Percentiles rank a stretch among this genome's conserved stretches.
Conservation (phyloP, 1,140 invertebrate species). For the Gryllus bimaculatus region DNA sequence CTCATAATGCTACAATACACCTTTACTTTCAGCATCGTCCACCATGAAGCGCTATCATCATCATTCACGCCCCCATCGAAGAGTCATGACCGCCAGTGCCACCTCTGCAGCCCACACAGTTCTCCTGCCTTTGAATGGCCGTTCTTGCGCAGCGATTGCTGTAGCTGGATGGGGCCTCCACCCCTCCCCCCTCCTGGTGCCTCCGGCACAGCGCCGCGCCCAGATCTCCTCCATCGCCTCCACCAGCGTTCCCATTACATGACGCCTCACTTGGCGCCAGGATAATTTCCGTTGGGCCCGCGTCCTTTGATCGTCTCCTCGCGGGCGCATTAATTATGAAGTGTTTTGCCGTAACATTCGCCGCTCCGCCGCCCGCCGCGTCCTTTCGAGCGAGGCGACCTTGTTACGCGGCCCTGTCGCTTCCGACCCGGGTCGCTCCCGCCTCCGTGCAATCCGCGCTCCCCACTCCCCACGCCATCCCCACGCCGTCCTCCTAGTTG, state of each 20-base stretch:
- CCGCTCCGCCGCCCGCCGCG: no score
- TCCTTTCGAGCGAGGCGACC: no score
- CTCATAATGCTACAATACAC: no score
- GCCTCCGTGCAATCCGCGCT: background rate
- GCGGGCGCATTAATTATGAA: background rate
- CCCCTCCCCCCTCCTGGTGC: no score
- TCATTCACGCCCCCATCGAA: no score
- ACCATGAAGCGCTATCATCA: no score
- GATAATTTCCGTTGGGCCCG: background rate
- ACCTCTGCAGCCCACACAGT: no score
- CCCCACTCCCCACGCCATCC: background rate
- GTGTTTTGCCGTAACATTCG: conserved; percentile 1
- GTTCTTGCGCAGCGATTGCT: no score
- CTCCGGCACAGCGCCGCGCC: background rate
- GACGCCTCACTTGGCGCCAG: background rate
- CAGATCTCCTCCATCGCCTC: background rate
- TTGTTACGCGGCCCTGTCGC: background rate
- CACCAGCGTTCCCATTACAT: background rate
- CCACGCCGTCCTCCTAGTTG: background rate
- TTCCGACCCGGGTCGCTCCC: no score
- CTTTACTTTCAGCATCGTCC: no score
- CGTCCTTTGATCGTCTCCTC: background rate
- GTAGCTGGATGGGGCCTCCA: background rate
- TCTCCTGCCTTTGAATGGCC: no score
- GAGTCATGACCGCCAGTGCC: no score